Evolutionary conservation across 1,140 invertebrate species (phyloP).

Genomic region (Hesperophylax magnus): DNA sequence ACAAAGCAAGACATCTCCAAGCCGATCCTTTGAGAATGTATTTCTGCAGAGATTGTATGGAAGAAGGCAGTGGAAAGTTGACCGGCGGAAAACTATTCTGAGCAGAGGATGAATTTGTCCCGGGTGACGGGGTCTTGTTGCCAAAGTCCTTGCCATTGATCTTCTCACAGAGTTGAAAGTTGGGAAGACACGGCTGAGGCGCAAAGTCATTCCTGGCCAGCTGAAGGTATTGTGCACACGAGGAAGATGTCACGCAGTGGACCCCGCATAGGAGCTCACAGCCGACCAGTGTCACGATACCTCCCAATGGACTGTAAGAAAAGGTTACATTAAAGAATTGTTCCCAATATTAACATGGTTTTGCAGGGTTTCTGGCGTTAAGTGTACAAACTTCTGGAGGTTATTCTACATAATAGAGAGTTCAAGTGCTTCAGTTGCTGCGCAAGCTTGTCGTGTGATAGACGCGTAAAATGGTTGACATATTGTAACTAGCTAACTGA

Average conservation of each 20-base stretch:
- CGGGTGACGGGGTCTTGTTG: not conserved
- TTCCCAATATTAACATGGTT: too few relatives aligned
- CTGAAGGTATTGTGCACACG: constrained; percentile 66
- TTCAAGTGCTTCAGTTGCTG: too few relatives aligned
- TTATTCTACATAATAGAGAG: too few relatives aligned
- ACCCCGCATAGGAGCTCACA: constrained; percentile 77
- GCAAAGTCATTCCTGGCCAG: constrained; percentile 63
- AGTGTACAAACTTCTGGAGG: too few relatives aligned
- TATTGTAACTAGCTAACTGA: too few relatives aligned
- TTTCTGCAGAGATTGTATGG: constrained; percentile 63
- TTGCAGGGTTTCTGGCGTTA: too few relatives aligned
- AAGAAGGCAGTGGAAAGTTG: constrained; percentile 11
- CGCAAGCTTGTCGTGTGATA: too few relatives aligned
- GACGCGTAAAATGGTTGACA: constrained; percentile 45
- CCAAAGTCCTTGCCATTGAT: not conserved
- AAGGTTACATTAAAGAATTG: not conserved
- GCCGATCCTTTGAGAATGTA: constrained; percentile 74
- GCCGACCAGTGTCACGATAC: constrained; percentile 73
- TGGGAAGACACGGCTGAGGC: constrained; percentile 4
- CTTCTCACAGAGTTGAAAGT: constrained; percentile 13
- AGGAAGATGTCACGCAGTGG: constrained; percentile 69
- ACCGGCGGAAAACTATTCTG: constrained; percentile 11
- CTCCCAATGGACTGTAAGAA: constrained; percentile 65
- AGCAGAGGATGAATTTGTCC: not conserved
- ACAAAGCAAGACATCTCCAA: constrained; percentile 74